Evolutionary conservation across 1,140 invertebrate genomes (phyloP).

Genomic region (Cydia pomonella): DNA sequence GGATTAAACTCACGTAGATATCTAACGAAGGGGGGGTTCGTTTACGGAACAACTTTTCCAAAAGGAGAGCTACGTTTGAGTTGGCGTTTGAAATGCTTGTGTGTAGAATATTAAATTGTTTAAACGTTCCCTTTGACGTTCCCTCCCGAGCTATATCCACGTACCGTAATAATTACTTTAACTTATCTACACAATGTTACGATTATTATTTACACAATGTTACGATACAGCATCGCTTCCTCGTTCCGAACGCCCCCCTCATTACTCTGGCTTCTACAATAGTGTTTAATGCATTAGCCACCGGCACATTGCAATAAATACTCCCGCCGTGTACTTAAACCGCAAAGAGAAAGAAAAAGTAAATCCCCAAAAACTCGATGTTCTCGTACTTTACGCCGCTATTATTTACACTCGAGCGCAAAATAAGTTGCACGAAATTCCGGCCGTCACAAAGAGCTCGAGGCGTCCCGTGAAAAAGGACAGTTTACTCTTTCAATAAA

Average conservation of each 20-base stretch:
- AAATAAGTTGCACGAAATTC: constrained; percentile 72
- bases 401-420: constrained; percentile 65
- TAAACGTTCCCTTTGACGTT: constrained; percentile 77
- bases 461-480: constrained; percentile 73
- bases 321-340: constrained; percentile 51
- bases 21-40: constrained; percentile 77
- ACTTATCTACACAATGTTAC: constrained; percentile 65
- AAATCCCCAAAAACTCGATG: constrained; percentile 52
- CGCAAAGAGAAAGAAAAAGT: constrained; percentile 50
- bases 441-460: constrained; percentile 62
- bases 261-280: constrained; percentile 21
- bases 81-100: constrained; percentile 76
- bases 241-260: constrained; percentile 46
- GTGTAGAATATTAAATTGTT: constrained; percentile 80
- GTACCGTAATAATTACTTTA: constrained; percentile 73
- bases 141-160: constrained; percentile 61
- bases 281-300: constrained; percentile 44
- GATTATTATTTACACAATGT: constrained; percentile 65
- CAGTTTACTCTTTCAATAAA: constrained; percentile 79
- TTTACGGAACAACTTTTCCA: constrained; percentile 78
- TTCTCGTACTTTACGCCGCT: constrained; percentile 56
- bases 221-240: constrained; percentile 49
- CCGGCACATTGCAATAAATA: constrained; percentile 47
- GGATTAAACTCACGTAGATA: constrained; percentile 80
- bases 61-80: constrained; percentile 75